Evolutionary conservation across 2,113 vertebrate species (phyloP).

Genomic region (Paracanthobrama guichenoti): DNA sequence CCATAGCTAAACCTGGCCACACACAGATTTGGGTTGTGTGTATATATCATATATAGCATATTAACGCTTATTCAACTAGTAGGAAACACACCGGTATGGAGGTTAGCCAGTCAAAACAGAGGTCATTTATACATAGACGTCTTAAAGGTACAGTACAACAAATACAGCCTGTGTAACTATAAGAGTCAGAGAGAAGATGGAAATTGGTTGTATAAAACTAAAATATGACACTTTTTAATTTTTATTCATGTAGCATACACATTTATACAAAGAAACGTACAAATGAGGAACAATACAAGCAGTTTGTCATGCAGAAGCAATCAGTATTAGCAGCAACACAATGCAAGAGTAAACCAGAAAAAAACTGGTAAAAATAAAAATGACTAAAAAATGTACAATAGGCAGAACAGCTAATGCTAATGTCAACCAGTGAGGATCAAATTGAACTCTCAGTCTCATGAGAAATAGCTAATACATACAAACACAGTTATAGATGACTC

Average conservation of each 20-base stretch:
- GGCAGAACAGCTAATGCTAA: conserved; percentile 18
- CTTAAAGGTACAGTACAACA: neutral
- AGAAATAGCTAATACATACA: neutral
- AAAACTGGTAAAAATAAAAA: neutral
- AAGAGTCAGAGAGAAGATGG: neutral
- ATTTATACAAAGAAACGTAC: neutral
- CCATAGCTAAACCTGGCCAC: neutral
- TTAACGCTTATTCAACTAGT: neutral
- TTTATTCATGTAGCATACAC: neutral
- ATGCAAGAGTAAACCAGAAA: neutral
- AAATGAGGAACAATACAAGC: neutral
- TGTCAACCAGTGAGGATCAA: neutral
- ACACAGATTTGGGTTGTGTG: conserved; percentile 7
- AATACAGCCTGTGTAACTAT: neutral
- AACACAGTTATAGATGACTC: neutral
- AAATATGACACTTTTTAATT: neutral
- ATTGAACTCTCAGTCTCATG: neutral
- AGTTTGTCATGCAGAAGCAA: neutral
- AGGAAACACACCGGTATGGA: neutral
- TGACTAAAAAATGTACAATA: neutral
- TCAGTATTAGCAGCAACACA: neutral
- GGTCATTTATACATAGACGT: neutral
- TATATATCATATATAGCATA: neutral
- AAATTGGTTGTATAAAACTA: neutral
- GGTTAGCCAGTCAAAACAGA: conserved; percentile 10